Base-by-base conservation (phyloP, 2,888 invertebrate species). In the Polyommatus icarus region DNA sequence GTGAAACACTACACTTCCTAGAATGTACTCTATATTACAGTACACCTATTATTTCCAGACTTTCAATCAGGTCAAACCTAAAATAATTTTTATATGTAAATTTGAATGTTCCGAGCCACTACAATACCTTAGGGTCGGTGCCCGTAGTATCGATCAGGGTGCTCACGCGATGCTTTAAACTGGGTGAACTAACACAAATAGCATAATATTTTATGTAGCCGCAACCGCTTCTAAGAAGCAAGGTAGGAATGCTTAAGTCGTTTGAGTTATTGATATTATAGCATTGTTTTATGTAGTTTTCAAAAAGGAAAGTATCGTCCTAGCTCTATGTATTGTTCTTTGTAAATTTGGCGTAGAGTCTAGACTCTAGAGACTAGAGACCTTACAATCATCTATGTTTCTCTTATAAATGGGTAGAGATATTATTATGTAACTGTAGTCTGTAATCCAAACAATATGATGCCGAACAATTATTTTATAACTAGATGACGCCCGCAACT, bases 121-220 rank as follows among this genome's bases (percentile, higher is more conserved):
- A 40, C 15, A 61, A 76, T 59, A 61, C 36, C 40, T 59, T 76
- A 76, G 86, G 89, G 89, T 89, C 88, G 87, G 84, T 87, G 88
- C 81, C 85, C 88, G 86, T 83, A 82, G 85, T 90, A 89, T 90
- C 88, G 90, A 90, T 90, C 89, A 84, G 81, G 77, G 77, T 84
- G 84, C 87, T 85, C 89, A 88, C 89, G 89, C 89, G 87, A 88
- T 87, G 82, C 82, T 77, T 77, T 59, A 40, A 72, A 73, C 77
- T 72, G 57, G 71, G 77, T 75, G 75, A 75, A 75, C 57, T 77
- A 24, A 36, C 77, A 77, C 59, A 50, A 72, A 72, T 71, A 72
- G 77, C 32, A 7, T 76, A 57, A 71, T 57, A 57, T 71, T 77
- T 72, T 57, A 57, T 50, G 29, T 76, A 32, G 57, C 76, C 76